A percentile compares a stretch with the other conserved stretches of the same genome.
Conservation (phyloP, 1,140 invertebrate genomes). For the Drosophila teissieri region DNA sequence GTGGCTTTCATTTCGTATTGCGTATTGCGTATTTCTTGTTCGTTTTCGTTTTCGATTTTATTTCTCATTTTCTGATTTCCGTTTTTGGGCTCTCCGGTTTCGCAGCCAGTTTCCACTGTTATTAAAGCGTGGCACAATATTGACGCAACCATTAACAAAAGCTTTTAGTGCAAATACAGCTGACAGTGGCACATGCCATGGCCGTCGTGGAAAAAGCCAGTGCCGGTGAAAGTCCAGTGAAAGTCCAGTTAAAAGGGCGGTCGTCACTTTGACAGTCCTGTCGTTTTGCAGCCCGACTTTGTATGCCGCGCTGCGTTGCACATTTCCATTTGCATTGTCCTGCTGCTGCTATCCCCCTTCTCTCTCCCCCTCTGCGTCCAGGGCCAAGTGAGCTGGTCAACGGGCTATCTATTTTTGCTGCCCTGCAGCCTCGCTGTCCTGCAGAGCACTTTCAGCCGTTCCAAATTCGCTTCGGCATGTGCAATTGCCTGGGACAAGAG, state of each 20-base stretch:
- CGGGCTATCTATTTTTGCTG: conserved; percentile 28
- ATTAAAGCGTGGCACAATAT: conserved; percentile 70
- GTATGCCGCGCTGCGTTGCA: conserved; percentile 44
- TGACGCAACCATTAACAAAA: conserved; percentile 77
- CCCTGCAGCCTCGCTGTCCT: conserved; percentile 37
- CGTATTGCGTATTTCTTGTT: neutral
- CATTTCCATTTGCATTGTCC: conserved; percentile 70
- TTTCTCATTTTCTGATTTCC: conserved; percentile 48
- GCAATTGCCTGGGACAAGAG: conserved; percentile 30
- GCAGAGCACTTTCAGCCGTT: conserved; percentile 12
- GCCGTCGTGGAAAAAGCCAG: conserved; percentile 22
- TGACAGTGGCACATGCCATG: conserved; percentile 48
- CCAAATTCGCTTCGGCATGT: conserved; percentile 38
- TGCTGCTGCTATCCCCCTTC: conserved; percentile 8
- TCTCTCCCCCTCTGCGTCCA: neutral
- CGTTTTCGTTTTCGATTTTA: conserved; percentile 26
- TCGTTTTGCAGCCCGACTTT: conserved; percentile 60
- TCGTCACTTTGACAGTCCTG: conserved; percentile 75
- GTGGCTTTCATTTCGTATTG: conserved; percentile 17
- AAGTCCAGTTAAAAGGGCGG: conserved; percentile 6
- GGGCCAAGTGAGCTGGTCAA: conserved; percentile 21
- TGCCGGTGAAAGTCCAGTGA: too few relatives aligned
- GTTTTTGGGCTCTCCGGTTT: conserved; percentile 43
- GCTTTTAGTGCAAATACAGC: conserved; percentile 70
- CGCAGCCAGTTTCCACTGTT: conserved; percentile 24